Conservation (phyloP, 2,113 vertebrate genomes). For the Picathartes gymnocephalus region DNA sequence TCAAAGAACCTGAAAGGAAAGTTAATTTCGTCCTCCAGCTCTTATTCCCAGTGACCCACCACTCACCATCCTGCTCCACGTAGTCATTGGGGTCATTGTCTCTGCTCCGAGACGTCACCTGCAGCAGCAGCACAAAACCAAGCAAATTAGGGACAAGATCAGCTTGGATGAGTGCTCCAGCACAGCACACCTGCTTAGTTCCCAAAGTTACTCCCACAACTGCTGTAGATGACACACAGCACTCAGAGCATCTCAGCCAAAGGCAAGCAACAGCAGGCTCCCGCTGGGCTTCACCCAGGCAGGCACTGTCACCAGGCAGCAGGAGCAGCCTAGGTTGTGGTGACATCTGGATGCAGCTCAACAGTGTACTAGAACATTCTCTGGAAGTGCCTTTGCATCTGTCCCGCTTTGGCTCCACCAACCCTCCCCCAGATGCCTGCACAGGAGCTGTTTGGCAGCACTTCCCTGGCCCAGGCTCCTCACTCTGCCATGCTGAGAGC, state of each 20-base stretch:
- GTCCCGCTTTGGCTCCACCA: not conserved
- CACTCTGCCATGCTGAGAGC: not conserved
- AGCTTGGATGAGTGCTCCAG: not conserved
- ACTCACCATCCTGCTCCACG: constrained; percentile 91
- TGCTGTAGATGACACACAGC: not conserved
- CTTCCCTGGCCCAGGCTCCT: not conserved
- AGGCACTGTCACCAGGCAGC: not conserved
- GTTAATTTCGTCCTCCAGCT: not conserved
- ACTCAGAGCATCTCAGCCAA: not conserved
- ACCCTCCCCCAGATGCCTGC: rapidly evolving
- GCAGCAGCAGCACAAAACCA: not conserved
- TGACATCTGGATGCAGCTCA: not conserved
- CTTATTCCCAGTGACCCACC: not conserved
- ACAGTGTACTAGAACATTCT: not conserved
- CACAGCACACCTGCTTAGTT: not conserved
- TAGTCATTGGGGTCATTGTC: constrained; percentile 98
- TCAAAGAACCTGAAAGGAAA: not conserved
- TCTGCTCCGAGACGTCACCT: constrained; percentile 96
- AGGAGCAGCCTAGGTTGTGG: not conserved
- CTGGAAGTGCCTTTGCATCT: not conserved
- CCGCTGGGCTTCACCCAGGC: not conserved
- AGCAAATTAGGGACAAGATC: not conserved
- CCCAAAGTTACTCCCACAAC: not conserved
- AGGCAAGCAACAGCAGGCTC: not conserved
- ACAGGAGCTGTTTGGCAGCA: not conserved